Evolutionary conservation across 2,113 vertebrate species (phyloP).

Genomic region (Vulpes lagopus): DNA sequence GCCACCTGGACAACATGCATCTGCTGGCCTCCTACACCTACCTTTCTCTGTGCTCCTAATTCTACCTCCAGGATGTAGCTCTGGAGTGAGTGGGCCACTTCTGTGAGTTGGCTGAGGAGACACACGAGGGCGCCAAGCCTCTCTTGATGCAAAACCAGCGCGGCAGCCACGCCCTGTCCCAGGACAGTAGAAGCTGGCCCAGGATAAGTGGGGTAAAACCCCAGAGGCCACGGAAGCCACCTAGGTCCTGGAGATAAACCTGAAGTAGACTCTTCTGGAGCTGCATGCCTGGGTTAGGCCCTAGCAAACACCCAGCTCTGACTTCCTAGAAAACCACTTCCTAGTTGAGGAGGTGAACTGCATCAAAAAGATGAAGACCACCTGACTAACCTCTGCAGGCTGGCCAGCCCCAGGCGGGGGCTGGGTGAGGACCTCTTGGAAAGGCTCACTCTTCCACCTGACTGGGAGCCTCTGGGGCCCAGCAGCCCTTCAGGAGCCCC

Average conservation of each 20-base stretch:
- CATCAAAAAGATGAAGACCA: conserved; percentile 62
- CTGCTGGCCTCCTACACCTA: conserved; percentile 57
- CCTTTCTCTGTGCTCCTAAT: conserved; percentile 86
- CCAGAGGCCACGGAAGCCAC: not conserved
- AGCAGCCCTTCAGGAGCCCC: no score
- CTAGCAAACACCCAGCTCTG: conserved; percentile 55
- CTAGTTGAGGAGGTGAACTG: conserved; percentile 54
- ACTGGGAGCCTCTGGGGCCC: not conserved
- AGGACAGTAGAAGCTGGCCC: conserved; percentile 84
- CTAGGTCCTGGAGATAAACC: conserved; percentile 59
- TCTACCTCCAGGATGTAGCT: conserved; percentile 89
- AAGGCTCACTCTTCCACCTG: not conserved
- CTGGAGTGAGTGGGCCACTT: conserved; percentile 87
- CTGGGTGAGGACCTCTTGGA: conserved; percentile 73
- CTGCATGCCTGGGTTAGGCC: conserved; percentile 41
- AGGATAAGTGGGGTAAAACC: conserved; percentile 60
- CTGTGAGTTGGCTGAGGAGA: conserved; percentile 87
- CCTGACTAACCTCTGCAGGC: conserved; percentile 33
- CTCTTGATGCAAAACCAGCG: conserved; percentile 89
- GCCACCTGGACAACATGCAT: conserved; percentile 46
- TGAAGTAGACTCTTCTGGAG: conserved; percentile 62
- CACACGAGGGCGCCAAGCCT: conserved; percentile 87
- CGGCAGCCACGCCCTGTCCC: conserved; percentile 87
- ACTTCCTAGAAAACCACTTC: conserved; percentile 51
- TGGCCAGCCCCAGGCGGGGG: conserved; percentile 38